These are phyloP conservation scores for Mesocricetus auratus DNA, from an alignment of 2,113 vertebrate genomes.

Conservation along the genomic window DNA sequence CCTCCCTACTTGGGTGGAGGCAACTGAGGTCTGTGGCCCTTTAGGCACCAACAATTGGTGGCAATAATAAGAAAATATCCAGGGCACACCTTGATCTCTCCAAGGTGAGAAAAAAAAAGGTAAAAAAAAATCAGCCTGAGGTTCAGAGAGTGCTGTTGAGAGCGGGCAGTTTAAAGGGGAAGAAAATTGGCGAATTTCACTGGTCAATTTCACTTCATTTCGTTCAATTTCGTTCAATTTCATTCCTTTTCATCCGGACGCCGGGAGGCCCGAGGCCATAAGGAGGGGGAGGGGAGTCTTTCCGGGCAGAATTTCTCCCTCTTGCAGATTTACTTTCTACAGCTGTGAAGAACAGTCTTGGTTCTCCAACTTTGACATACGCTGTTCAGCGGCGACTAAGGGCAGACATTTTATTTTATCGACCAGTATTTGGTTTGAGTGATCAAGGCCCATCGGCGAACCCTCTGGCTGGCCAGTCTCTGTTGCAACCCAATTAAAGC, in stretches of 20 bases:
- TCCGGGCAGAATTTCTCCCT: conserved; percentile 69
- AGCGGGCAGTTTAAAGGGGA: conserved; percentile 81
- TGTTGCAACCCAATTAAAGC: conserved; percentile 76
- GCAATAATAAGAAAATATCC: conserved; percentile 81
- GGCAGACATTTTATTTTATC: conserved; percentile 65
- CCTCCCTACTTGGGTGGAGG: not conserved
- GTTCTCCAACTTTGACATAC: conserved; percentile 60
- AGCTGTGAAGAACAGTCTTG: conserved; percentile 50
- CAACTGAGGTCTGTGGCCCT: not conserved
- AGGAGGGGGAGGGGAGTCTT: conserved; percentile 68
- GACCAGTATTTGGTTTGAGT: conserved; percentile 58
- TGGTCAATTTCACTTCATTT: conserved; percentile 85
- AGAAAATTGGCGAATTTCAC: conserved; percentile 84
- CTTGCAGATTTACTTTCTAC: conserved; percentile 66
- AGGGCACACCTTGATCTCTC: conserved; percentile 80
- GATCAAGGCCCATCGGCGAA: conserved; percentile 59
- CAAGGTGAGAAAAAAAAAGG: conserved; percentile 75
- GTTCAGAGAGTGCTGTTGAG: conserved; percentile 76
- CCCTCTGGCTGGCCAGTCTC: conserved; percentile 51
- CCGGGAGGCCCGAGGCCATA: conserved; percentile 71
- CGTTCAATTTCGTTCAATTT: conserved; percentile 86
- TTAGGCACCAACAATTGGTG: conserved; percentile 49
- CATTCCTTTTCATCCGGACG: conserved; percentile 82
- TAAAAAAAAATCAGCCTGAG: conserved; percentile 68
- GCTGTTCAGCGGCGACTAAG: conserved; percentile 18